Conservation (phyloP, 2,888 invertebrate genomes). For the Sarcophaga rosellei region DNA sequence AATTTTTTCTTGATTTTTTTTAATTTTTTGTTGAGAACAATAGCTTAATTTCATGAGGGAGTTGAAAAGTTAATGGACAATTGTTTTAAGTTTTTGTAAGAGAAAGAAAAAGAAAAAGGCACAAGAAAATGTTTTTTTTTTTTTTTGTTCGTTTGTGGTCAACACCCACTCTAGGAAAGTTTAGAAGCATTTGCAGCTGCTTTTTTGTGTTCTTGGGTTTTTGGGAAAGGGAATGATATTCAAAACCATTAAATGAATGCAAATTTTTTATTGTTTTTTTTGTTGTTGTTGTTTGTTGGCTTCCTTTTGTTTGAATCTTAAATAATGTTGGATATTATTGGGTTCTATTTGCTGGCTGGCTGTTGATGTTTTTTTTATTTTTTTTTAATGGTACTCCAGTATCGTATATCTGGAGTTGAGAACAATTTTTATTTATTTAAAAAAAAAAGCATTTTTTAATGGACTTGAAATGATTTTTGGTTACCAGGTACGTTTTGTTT, state of each 20-base stretch:
- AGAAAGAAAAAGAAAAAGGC: too few species aligned
- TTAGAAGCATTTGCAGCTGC: conserved; percentile 56
- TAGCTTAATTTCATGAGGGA: conserved; percentile 43
- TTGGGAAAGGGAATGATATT: too few species aligned
- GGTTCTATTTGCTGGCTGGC: conserved; percentile 22
- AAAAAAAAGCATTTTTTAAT: conserved; percentile 50
- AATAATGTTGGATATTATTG: too few species aligned
- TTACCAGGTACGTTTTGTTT: neutral
- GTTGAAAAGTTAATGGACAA: conserved; percentile 63
- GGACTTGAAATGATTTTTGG: conserved; percentile 41
- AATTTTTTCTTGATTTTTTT: too few species aligned
- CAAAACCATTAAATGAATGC: conserved; percentile 38
- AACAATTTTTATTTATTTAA: conserved; percentile 63
- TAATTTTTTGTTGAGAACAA: conserved; percentile 20
- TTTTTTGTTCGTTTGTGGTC: too few species aligned
- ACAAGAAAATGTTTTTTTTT: too few species aligned
- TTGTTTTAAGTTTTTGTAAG: conserved; percentile 44
- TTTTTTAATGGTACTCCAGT: conserved; percentile 7
- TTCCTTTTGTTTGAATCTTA: neutral
- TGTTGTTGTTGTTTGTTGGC: conserved; percentile 7
- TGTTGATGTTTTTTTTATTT: conserved; percentile 39
- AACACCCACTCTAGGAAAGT: neutral
- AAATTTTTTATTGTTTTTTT: conserved; percentile 40
- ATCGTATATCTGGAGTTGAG: neutral
- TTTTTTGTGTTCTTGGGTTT: conserved; percentile 15